phyloP scores from a whole-genome alignment of 2,888 invertebrate species.

The Didymodactylos carnosus region DNA sequence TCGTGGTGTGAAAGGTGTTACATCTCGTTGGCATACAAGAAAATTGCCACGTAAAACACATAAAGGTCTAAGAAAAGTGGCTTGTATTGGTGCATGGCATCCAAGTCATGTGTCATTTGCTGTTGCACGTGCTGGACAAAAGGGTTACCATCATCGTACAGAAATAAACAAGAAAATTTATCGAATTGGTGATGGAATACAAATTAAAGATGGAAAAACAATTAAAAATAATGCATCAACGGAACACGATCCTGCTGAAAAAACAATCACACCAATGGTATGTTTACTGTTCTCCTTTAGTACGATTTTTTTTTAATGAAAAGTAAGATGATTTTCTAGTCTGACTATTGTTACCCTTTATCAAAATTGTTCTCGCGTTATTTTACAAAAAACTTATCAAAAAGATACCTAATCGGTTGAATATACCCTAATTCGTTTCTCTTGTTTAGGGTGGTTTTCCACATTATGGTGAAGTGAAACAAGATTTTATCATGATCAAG shows the following conservation, averaged over 20 bases:
- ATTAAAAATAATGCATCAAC: conserved; percentile 85
- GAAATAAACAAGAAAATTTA: conserved; percentile 99
- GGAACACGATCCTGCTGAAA: conserved; percentile 81
- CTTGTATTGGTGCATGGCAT: conserved; percentile 99
- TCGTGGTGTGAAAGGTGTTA: conserved; percentile 97
- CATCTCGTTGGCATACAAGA: conserved; percentile 98
- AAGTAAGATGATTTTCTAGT: not conserved
- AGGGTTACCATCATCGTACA: conserved; percentile 97
- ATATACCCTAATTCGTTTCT: not conserved
- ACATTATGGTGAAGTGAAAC: conserved; percentile 95
- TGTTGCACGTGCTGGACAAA: conserved; percentile 97
- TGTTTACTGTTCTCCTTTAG: conserved; percentile 14
- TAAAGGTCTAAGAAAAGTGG: conserved; percentile 91
- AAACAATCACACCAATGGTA: conserved; percentile 85
- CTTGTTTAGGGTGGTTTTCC: conserved; percentile 68
- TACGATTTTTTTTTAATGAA: not conserved
- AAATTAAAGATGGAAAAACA: not conserved
- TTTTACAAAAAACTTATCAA: too few relatives aligned
- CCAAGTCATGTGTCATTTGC: conserved; percentile 95
- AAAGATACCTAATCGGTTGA: too few relatives aligned
- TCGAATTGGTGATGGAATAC: conserved; percentile 55
- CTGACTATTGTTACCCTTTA: not conserved
- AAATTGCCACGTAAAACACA: conserved; percentile 98
- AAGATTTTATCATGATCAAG: conserved; percentile 93
- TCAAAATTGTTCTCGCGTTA: too few relatives aligned